Conservation (phyloP, 2,113 vertebrate species). For the Dinomys branickii region DNA sequence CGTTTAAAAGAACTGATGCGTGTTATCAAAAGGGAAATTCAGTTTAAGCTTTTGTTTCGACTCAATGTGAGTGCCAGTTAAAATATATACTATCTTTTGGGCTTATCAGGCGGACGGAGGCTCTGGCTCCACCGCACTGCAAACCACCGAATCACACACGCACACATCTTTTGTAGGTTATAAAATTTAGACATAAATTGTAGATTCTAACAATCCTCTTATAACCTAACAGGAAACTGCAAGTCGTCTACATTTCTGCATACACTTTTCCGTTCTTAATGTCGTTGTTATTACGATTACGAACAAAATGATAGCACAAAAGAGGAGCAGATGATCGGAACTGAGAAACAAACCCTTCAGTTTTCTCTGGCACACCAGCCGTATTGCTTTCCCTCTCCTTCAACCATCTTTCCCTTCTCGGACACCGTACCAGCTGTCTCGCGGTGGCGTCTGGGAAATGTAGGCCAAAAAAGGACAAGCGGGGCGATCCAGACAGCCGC, state of each 20-base stretch:
- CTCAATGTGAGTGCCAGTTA: not conserved
- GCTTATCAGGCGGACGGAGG: not conserved
- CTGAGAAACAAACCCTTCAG: rapidly evolving
- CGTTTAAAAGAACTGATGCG: not conserved
- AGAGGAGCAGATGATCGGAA: not conserved
- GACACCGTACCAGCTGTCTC: not conserved
- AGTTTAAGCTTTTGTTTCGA: not conserved
- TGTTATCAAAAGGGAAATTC: not conserved
- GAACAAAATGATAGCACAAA: not conserved
- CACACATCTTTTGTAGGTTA: not conserved
- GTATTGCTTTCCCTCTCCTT: rapidly evolving
- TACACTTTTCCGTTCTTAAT: not conserved
- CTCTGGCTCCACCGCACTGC: not conserved
- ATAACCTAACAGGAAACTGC: not conserved
- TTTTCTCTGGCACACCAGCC: rapidly evolving
- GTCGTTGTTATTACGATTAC: not conserved
- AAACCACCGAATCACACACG: not conserved
- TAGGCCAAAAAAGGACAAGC: not conserved
- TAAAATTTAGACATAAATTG: not conserved
- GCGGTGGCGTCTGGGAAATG: slow-evolving; percentile 1
- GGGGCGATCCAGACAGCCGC: rapidly evolving
- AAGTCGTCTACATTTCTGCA: not conserved
- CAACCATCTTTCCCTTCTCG: rapidly evolving
- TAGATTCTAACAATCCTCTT: not conserved
- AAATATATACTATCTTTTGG: not conserved